These are phyloP conservation scores for Halcyon smyrnensis DNA, from an alignment of 2,797 vertebrate species.

Conservation along the genomic window DNA sequence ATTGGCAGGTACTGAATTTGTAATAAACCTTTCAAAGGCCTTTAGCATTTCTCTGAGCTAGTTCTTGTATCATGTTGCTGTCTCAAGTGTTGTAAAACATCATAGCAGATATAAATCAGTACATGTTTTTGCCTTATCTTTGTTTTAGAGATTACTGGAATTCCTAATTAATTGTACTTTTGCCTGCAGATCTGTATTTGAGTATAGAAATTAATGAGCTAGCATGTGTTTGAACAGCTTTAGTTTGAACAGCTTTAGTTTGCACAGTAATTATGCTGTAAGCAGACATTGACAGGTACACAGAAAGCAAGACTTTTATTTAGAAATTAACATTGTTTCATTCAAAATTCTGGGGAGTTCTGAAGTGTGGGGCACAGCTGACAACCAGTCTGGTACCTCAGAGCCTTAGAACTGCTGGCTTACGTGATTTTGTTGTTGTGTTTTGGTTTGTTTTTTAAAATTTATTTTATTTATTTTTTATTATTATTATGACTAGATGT, in stretches of 20 bases:
- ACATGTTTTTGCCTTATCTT: not conserved
- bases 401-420: not conserved
- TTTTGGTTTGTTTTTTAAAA: too few species aligned
- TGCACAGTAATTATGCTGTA: not conserved
- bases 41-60: not conserved
- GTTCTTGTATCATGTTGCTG: not conserved
- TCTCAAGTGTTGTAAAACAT: not conserved
- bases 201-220: not conserved
- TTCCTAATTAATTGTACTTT: not conserved
- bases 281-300: not conserved
- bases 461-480: not conserved
- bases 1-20: not conserved
- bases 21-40: not conserved
- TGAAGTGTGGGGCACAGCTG: not conserved
- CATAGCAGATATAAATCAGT: not conserved
- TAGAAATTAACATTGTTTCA: not conserved
- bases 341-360: not conserved
- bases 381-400: not conserved
- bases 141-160: not conserved
- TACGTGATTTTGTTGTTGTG: too few species aligned
- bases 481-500: not conserved
- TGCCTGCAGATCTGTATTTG: not conserved
- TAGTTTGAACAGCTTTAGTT: not conserved
- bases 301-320: not conserved
- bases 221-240: not conserved